These are phyloP conservation scores for Anticlea derivata DNA, from an alignment of 2,888 invertebrate species.

Conservation along the genomic window DNA sequence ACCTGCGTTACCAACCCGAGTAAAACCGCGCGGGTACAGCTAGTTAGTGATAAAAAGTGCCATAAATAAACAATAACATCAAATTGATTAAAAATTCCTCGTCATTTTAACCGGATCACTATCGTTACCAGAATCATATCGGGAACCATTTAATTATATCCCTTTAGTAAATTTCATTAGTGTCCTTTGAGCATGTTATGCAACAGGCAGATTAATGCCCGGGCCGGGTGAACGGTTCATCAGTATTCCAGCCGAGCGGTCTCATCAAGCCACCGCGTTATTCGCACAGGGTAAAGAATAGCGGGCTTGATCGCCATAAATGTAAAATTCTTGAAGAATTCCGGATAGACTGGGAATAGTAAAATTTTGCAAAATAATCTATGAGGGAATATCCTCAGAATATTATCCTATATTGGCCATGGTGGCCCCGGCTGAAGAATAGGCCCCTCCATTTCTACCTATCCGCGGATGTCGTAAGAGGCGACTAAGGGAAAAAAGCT, in stretches of 20 bases:
- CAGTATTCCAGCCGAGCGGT: conserved; percentile 59
- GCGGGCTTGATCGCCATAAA: background rate
- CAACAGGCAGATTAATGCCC: conserved; percentile 58
- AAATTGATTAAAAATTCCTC: no score
- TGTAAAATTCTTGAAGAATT: background rate
- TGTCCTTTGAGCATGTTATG: conserved; percentile 41
- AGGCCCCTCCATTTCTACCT: no score
- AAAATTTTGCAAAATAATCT: no score
- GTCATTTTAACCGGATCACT: background rate
- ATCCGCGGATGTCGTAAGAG: no score
- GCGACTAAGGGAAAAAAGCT: no score
- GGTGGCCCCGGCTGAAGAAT: no score
- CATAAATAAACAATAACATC: no score
- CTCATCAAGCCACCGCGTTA: conserved; percentile 59
- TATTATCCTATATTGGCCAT: no score
- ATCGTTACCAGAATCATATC: background rate
- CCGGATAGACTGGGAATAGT: background rate
- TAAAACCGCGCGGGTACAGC: no score
- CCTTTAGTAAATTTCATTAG: conserved; percentile 24
- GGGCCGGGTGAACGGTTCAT: conserved; percentile 53
- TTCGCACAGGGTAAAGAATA: conserved; percentile 27
- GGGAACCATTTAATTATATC: conserved; percentile 8
- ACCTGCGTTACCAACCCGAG: no score
- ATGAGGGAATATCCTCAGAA: no score
- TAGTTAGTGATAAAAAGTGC: no score